A percentile compares a stretch with the other conserved stretches of the same genome.
Conservation (phyloP, 2,888 invertebrate genomes). For the Ormyrus pomaceus region DNA sequence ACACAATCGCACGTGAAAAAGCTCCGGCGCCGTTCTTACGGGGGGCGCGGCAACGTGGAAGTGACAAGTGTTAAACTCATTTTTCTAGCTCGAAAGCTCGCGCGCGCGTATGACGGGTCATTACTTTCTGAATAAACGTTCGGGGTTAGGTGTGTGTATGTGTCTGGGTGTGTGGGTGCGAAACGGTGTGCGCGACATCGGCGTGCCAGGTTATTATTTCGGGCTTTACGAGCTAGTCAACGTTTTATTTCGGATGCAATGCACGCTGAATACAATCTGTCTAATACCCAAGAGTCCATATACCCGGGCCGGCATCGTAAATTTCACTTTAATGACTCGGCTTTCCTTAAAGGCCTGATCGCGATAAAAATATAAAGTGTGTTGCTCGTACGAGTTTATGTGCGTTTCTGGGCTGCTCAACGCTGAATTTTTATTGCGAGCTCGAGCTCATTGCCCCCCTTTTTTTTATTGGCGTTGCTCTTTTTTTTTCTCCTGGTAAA, state of each 20-base stretch:
- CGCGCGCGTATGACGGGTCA: constrained; percentile 44
- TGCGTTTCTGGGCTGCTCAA: not conserved
- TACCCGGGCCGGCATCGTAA: not conserved
- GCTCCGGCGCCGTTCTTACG: not conserved
- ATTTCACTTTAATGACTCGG: constrained; percentile 17
- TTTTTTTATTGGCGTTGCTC: not conserved
- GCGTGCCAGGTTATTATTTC: constrained; percentile 40
- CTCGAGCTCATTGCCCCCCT: not conserved
- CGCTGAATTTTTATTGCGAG: constrained; percentile 25
- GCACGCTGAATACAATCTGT: constrained; percentile 41
- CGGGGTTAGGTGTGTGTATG: not conserved
- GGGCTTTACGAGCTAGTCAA: constrained; percentile 46
- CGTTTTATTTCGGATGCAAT: constrained; percentile 43
- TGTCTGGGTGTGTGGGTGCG: no score
- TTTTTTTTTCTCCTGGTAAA: not conserved
- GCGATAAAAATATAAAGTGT: not conserved
- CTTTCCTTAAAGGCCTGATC: constrained; percentile 14
- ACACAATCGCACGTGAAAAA: constrained; percentile 1
- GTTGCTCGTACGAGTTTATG: not conserved
- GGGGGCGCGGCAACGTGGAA: constrained; percentile 29
- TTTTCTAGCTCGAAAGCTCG: constrained; percentile 40
- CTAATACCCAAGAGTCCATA: constrained; percentile 2
- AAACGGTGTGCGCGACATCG: not conserved
- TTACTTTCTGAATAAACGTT: constrained; percentile 54
- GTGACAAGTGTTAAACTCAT: constrained; percentile 50